A percentile compares a stretch with the other conserved stretches of the same genome.
phyloP scores from a whole-genome alignment of 2,888 invertebrate species.

The Xestia xanthographa region DNA sequence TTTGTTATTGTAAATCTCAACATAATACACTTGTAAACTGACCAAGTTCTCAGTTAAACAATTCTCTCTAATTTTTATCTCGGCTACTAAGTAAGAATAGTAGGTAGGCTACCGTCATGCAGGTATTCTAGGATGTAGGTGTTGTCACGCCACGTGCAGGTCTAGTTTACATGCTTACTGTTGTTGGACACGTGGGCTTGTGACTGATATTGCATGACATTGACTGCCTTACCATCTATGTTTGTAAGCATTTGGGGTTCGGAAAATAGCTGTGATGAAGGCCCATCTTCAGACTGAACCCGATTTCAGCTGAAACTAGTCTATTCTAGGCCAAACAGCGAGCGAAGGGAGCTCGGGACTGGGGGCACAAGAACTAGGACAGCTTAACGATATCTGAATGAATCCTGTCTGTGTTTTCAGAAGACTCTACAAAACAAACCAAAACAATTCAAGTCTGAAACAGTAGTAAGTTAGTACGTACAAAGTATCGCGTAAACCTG shows the following conservation, averaged over 20 bases:
- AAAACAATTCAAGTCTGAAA: background rate
- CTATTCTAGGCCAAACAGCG: too few species aligned
- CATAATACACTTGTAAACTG: too few species aligned
- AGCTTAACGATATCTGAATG: background rate
- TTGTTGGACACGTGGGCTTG: constrained; percentile 10
- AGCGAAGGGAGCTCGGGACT: too few species aligned
- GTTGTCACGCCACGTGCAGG: background rate
- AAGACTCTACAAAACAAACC: background rate
- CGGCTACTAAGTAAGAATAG: background rate
- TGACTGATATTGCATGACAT: background rate
- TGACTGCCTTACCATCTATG: background rate
- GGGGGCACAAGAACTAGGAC: too few species aligned
- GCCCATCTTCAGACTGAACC: background rate
- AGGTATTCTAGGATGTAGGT: background rate
- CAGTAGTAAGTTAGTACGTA: background rate
- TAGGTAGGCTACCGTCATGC: background rate
- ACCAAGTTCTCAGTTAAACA: background rate
- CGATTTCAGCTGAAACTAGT: background rate
- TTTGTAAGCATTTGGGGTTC: constrained; percentile 11
- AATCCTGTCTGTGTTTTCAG: background rate
- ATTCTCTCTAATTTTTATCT: background rate
- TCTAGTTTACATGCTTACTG: background rate
- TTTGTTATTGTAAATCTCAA: background rate
- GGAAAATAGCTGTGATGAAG: background rate
- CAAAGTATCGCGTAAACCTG: constrained; percentile 19